Conservation (phyloP, 2,113 vertebrate genomes). For the Lycaon pictus region DNA sequence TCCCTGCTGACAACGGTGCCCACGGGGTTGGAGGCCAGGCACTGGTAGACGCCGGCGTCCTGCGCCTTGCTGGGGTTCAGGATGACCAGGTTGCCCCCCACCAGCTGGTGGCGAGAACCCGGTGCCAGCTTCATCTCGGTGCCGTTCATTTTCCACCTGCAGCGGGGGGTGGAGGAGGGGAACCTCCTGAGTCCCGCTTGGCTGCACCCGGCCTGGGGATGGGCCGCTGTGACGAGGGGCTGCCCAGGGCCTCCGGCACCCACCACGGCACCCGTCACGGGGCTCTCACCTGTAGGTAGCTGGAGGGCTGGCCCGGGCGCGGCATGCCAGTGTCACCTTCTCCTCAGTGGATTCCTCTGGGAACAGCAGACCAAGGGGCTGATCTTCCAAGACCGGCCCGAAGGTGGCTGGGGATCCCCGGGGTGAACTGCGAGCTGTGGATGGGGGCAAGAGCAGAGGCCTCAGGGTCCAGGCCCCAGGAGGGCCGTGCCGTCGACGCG, state of each 20-base stretch:
- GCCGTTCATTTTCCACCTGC: constrained; percentile 97
- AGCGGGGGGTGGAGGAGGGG: rapidly evolving
- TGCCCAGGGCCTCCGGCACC: neutral
- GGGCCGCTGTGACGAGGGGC: neutral
- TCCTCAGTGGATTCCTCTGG: constrained; percentile 95
- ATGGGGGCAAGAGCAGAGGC: neutral
- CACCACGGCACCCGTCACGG: neutral
- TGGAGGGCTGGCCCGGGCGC: constrained; percentile 94
- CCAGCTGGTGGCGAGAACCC: constrained; percentile 91
- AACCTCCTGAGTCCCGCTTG: neutral
- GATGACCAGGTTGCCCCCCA: constrained; percentile 96
- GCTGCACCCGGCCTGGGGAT: too few relatives aligned
- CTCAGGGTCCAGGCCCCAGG: neutral
- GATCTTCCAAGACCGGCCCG: constrained; percentile 97
- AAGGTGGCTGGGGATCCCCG: constrained; percentile 86
- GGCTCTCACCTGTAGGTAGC: constrained; percentile 93
- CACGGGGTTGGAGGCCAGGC: constrained; percentile 94
- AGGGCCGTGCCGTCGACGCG: rapidly evolving
- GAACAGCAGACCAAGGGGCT: constrained; percentile 93
- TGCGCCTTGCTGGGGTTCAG: constrained; percentile 89
- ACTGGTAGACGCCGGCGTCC: constrained; percentile 96
- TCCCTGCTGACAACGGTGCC: constrained; percentile 96
- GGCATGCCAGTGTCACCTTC: constrained; percentile 93
- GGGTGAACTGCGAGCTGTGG: constrained; percentile 83
- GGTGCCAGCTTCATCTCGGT: constrained; percentile 92